Evolutionary conservation across 2,888 invertebrate species (phyloP).

Genomic region (Xiphydria camelus): DNA sequence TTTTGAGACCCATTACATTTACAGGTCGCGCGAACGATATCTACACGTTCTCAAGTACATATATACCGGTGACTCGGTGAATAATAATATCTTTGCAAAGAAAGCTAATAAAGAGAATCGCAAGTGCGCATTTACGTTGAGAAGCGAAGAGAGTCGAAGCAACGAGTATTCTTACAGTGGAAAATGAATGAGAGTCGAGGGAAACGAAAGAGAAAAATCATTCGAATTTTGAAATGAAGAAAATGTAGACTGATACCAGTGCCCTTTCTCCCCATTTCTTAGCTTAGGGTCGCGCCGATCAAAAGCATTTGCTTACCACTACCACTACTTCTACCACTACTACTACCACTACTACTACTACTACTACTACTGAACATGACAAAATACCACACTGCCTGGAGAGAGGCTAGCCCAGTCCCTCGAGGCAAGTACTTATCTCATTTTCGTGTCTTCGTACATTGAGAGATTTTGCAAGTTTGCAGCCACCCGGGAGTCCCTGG

Average conservation of each 20-base stretch:
- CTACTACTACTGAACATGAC: slow-evolving; percentile 56
- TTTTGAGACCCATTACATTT: slow-evolving; percentile 42
- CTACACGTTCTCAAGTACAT: too few relatives aligned
- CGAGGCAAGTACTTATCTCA: slow-evolving; percentile 58
- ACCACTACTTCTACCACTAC: slow-evolving; percentile 56
- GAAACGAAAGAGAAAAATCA: slow-evolving; percentile 28
- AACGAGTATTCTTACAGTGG: slow-evolving; percentile 29
- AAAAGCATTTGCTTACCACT: slow-evolving; percentile 59
- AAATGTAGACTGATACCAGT: slow-evolving; percentile 55
- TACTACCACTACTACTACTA: slow-evolving; percentile 52
- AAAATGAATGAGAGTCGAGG: slow-evolving; percentile 30
- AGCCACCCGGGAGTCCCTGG: not conserved
- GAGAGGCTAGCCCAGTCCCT: slow-evolving; percentile 57
- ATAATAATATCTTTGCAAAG: slow-evolving; percentile 16
- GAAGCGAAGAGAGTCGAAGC: slow-evolving; percentile 24
- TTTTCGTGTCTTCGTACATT: slow-evolving; percentile 43
- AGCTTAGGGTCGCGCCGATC: slow-evolving; percentile 59
- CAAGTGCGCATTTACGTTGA: slow-evolving; percentile 25
- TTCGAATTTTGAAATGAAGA: slow-evolving; percentile 22
- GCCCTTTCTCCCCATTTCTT: slow-evolving; percentile 58
- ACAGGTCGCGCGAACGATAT: slow-evolving; percentile 42
- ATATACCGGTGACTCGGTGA: slow-evolving; percentile 26
- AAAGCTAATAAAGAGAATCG: slow-evolving; percentile 29
- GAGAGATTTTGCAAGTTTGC: slow-evolving; percentile 14
- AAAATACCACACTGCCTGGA: slow-evolving; percentile 58